Percentiles rank a stretch among this genome's conserved stretches.
Evolutionary conservation across 2,888 invertebrate genomes (phyloP).

Genomic region (Danaus chrysippus): DNA sequence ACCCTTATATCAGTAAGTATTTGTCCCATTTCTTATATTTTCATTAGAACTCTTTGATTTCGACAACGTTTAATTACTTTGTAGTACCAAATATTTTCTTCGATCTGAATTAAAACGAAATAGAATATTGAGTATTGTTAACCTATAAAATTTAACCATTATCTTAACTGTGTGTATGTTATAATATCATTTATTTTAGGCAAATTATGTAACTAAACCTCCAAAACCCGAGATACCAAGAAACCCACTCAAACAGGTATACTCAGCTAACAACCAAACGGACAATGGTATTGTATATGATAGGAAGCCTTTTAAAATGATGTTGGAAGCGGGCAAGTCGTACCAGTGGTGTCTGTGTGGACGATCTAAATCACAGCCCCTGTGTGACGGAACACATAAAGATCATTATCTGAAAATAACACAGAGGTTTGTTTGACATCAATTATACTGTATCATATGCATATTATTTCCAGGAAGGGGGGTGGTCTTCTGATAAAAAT

Average conservation of each 20-base stretch:
- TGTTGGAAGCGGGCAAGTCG: slow-evolving; percentile 84
- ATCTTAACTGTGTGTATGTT: too few species aligned
- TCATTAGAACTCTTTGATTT: neutral
- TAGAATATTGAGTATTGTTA: too few species aligned
- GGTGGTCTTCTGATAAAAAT: too few species aligned
- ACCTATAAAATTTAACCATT: too few species aligned
- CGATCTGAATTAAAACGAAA: too few species aligned
- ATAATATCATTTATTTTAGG: slow-evolving; percentile 38
- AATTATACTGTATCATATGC: neutral
- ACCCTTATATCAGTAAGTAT: slow-evolving; percentile 19
- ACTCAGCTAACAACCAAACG: slow-evolving; percentile 81
- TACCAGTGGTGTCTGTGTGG: slow-evolving; percentile 98
- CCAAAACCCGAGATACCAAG: slow-evolving; percentile 81
- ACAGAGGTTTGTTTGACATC: slow-evolving; percentile 70
- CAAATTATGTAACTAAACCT: slow-evolving; percentile 58
- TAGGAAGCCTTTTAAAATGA: slow-evolving; percentile 91
- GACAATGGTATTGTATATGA: slow-evolving; percentile 90
- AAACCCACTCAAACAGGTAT: slow-evolving; percentile 80
- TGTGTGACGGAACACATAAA: slow-evolving; percentile 96
- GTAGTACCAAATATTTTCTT: too few species aligned
- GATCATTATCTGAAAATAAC: slow-evolving; percentile 85
- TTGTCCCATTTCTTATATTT: neutral
- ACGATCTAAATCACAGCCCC: slow-evolving; percentile 92
- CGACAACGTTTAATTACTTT: neutral
- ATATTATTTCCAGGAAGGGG: too few species aligned